Evolutionary conservation across 2,888 invertebrate genomes (phyloP), one percentile per base, ranked within the genome.

Genomic region (Drosophila peninsularis): DNA sequence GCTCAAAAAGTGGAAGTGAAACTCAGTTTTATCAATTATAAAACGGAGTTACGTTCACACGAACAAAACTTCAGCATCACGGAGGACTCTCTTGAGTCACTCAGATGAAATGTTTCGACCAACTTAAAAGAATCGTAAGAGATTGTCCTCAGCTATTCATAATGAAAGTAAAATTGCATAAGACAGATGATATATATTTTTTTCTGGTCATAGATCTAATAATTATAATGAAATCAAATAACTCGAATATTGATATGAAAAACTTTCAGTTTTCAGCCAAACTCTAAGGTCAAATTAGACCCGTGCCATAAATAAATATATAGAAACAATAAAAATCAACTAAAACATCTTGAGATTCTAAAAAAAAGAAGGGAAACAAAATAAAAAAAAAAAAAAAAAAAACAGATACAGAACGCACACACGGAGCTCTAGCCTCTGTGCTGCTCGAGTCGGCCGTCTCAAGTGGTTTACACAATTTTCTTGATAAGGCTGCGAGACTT

Each of bases 391-490:
- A 42, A 17, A 37, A 47, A 19, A 3, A 6, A 5, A 27, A 24
- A 17, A n/a, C 24, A 10, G 11, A 14, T 17, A 4, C 14, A n/a
- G 5, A 37, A 13, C 37, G 24, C 7, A 27, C 37, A 17, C 17
- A 27, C 27, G 24, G 24, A 53, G 13, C 2, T 10, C 52, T 32
- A 36, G 60, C 61, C 60, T 32, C 24, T 39, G n/a, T 7, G 24
- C 44, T 32, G 13, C n/a, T 19, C 56, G 53, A 53, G 39, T 30
- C 53, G 24, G 24, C 17, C 56, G 75, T 71, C 71, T 78, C 78
- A 68, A 78, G 77, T 74, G 77, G 64, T 45, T 68, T 70, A 70
- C 63, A 67, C 64, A 74, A 62, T 63, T 69, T 56, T 37, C 42
- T 47, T 56, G 80, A 79, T 79, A 79, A 76, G 68, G 36, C 56